These are phyloP conservation scores for Silurus meridionalis DNA, from an alignment of 2,113 vertebrate genomes.

Conservation along the genomic window DNA sequence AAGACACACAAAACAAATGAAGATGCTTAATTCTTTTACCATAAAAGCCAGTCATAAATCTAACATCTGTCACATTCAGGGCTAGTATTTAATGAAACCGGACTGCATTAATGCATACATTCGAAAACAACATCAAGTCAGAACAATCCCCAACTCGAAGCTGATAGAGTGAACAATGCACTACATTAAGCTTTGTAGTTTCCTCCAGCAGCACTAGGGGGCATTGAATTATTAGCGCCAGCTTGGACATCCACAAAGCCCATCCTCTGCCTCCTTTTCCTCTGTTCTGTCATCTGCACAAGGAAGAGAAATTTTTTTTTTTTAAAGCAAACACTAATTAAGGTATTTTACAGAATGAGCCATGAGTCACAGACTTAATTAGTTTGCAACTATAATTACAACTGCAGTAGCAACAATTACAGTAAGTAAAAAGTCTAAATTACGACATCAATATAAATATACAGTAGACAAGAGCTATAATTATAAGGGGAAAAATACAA, in stretches of 20 bases:
- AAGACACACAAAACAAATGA: background rate
- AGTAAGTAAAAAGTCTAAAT: background rate
- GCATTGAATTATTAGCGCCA: slow-evolving; percentile 63
- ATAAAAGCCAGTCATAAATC: slow-evolving; percentile 7
- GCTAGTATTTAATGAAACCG: background rate
- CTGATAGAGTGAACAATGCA: background rate
- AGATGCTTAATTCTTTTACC: background rate
- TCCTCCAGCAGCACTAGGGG: slow-evolving; percentile 70
- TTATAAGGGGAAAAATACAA: background rate
- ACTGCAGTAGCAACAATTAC: background rate
- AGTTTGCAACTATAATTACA: background rate
- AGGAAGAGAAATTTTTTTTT: too few relatives aligned
- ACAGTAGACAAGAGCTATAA: background rate
- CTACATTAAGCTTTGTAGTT: slow-evolving; percentile 68
- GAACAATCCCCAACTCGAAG: background rate
- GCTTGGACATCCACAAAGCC: slow-evolving; percentile 90
- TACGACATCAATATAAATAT: background rate
- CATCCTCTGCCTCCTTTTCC: slow-evolving; percentile 93
- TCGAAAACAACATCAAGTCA: slow-evolving; percentile 1
- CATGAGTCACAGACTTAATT: background rate
- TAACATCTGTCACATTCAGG: slow-evolving; percentile 16
- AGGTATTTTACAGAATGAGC: background rate
- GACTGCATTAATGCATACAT: slow-evolving; percentile 22
- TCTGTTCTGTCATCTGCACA: slow-evolving; percentile 93
- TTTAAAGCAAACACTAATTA: background rate